Evolutionary conservation across 1,140 invertebrate genomes (phyloP).

Genomic region (Drosophila pseudoobscura): DNA sequence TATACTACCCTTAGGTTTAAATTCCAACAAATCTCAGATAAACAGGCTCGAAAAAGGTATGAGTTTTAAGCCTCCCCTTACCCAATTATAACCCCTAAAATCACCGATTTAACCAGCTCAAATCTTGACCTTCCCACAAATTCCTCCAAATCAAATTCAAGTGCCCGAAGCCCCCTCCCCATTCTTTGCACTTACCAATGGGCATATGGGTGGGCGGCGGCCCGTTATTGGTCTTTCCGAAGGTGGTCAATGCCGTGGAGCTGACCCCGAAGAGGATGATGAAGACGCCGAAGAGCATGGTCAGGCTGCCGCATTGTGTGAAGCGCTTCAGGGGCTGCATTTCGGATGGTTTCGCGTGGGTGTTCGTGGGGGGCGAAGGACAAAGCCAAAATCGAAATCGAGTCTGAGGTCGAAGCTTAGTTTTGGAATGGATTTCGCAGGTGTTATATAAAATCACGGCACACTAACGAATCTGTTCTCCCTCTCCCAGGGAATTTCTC

Average conservation of each 20-base stretch:
- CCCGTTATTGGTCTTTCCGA: constrained; percentile 87
- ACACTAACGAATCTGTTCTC: background rate
- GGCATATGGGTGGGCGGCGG: constrained; percentile 85
- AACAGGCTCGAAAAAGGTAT: no score
- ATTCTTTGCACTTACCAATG: constrained; percentile 79
- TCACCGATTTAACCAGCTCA: no score
- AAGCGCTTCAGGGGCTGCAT: constrained; percentile 83
- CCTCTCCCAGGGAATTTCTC: constrained; percentile 20
- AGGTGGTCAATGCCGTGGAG: constrained; percentile 87
- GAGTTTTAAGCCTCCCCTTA: no score
- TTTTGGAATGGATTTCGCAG: constrained; percentile 5
- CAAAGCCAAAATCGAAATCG: constrained; percentile 12
- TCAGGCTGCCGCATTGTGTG: constrained; percentile 83
- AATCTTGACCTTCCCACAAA: constrained; percentile 34
- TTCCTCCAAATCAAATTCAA: constrained; percentile 22
- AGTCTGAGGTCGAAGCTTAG: constrained; percentile 11
- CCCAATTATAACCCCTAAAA: no score
- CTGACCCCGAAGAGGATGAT: constrained; percentile 82
- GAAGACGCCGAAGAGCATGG: constrained; percentile 82
- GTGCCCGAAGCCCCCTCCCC: constrained; percentile 7
- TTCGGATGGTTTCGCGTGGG: constrained; percentile 14
- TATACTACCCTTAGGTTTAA: no score
- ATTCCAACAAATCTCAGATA: no score
- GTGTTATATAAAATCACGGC: constrained; percentile 52
- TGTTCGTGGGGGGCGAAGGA: background rate